Evolutionary conservation across 2,113 vertebrate species (phyloP).

Genomic region (Neodon shergylaensis): DNA sequence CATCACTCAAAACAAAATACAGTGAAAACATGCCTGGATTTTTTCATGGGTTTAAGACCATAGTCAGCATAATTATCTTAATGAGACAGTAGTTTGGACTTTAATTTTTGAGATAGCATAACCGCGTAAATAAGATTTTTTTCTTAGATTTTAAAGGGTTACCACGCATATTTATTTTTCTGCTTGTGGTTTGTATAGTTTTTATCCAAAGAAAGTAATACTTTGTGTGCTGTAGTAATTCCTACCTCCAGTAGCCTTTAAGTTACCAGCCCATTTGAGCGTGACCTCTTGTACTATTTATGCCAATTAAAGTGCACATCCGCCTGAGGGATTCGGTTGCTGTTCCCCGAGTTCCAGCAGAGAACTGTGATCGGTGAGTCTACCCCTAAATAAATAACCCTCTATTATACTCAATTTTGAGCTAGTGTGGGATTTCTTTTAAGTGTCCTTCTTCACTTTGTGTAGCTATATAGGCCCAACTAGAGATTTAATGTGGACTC

Average conservation of each 20-base stretch:
- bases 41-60: background rate
- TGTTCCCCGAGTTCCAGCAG: too few species aligned
- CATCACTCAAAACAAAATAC: background rate
- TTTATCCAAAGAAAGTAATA: background rate
- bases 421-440: too few species aligned
- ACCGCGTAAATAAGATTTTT: background rate
- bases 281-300: too few species aligned
- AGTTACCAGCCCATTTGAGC: too few species aligned
- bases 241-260: too few species aligned
- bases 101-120: background rate
- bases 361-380: too few species aligned
- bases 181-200: background rate
- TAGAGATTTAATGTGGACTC: background rate
- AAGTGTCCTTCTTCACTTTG: too few species aligned
- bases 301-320: too few species aligned
- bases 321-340: too few species aligned
- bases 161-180: background rate
- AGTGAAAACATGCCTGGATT: background rate
- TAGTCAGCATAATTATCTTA: slow-evolving; percentile 29
- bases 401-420: too few species aligned
- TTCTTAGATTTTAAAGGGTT: background rate
- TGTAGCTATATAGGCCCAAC: background rate
- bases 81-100: background rate
- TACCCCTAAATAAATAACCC: too few species aligned
- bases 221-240: too few species aligned